phyloP scores from a whole-genome alignment of 2,888 invertebrate species.

The Xanthia togata region DNA sequence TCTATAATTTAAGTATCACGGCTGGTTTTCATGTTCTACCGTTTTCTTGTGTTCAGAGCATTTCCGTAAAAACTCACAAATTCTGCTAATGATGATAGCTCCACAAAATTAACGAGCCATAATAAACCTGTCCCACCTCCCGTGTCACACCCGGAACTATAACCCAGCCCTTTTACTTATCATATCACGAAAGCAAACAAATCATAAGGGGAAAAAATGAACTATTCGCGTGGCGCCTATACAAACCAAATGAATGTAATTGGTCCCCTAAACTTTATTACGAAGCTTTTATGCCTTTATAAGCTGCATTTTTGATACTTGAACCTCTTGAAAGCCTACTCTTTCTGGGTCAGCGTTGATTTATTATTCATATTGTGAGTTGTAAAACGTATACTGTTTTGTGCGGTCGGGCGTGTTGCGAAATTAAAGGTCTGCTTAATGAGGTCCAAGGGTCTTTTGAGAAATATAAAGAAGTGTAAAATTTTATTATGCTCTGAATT shows the following conservation, averaged over 20 bases:
- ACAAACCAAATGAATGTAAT: constrained; percentile 34
- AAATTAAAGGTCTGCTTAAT: constrained; percentile 51
- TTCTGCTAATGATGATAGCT: constrained; percentile 23
- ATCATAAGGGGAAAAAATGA: constrained; percentile 46
- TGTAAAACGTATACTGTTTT: constrained; percentile 40
- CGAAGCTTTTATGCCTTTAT: constrained; percentile 3
- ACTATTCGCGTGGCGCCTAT: constrained; percentile 44
- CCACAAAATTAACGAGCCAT: constrained; percentile 40
- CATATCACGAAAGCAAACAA: constrained; percentile 48
- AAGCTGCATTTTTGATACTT: constrained; percentile 26
- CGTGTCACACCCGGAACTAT: constrained; percentile 47
- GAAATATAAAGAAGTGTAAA: constrained; percentile 13
- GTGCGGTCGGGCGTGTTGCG: constrained; percentile 27
- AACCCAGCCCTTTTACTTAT: constrained; percentile 39
- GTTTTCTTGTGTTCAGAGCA: not conserved
- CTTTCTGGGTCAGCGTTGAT: constrained; percentile 58
- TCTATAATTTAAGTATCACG: not conserved
- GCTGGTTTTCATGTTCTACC: not conserved
- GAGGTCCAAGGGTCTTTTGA: constrained; percentile 21
- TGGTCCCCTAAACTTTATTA: constrained; percentile 27
- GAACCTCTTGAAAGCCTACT: constrained; percentile 30
- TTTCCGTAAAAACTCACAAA: not conserved
- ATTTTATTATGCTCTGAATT: constrained; percentile 6
- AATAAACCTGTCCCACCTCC: constrained; percentile 25
- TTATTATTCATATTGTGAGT: constrained; percentile 48